Evolutionary conservation across 1,140 invertebrate genomes (phyloP).

Genomic region (Epicauta chinensis): DNA sequence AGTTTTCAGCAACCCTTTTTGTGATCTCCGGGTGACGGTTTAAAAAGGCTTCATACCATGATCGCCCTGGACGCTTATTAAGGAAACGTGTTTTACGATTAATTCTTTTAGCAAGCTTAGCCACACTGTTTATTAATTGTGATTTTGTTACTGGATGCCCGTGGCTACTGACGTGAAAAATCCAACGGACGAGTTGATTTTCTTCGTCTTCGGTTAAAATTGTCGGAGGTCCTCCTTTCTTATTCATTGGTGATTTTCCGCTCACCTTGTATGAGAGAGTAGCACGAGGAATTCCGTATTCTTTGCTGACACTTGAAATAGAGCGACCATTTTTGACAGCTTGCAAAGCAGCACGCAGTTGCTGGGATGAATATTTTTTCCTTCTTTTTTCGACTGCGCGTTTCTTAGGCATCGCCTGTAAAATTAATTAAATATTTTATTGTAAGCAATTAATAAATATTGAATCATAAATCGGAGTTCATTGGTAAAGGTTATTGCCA

Average conservation of each 20-base stretch:
- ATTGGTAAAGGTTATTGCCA: too few species aligned
- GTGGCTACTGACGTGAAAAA: background rate
- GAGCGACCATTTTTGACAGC: too few species aligned
- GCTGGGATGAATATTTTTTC: too few species aligned
- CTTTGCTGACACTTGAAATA: background rate
- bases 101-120: background rate
- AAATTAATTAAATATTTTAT: too few species aligned
- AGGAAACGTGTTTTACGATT: background rate
- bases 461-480: too few species aligned
- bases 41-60: background rate
- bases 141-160: constrained; percentile 11
- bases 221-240: background rate
- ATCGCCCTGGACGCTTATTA: background rate
- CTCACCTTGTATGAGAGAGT: background rate
- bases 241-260: constrained; percentile 1
- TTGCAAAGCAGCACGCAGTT: too few species aligned
- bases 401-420: too few species aligned
- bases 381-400: too few species aligned
- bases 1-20: constrained; percentile 15
- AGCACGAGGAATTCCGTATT: background rate
- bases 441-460: too few species aligned
- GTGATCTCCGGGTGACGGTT: background rate
- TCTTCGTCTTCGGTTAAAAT: constrained; percentile 16
- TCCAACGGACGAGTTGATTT: constrained; percentile 9
- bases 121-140: background rate